phyloP scores from a whole-genome alignment of 30 jellyfish, hydroid and myxozoan genomes.

The Aurelia aurita complex sp. Pacific region DNA sequence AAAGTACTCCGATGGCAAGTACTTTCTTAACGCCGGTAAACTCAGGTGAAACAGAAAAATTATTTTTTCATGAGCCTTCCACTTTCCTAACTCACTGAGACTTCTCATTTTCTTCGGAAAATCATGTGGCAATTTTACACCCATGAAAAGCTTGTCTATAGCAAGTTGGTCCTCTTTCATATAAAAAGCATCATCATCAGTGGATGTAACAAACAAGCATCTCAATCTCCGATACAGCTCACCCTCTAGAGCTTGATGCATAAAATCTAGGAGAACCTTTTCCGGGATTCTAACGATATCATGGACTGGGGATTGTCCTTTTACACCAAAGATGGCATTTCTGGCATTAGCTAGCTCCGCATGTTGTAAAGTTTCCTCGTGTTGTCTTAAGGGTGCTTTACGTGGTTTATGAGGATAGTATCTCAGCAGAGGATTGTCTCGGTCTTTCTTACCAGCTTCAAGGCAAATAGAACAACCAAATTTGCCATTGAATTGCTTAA shows the following conservation, averaged over 20 bases:
- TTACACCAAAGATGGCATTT: constrained; percentile 4
- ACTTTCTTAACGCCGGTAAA: constrained; percentile 1
- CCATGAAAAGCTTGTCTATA: constrained; percentile 6
- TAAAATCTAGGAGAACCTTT: constrained; percentile 6
- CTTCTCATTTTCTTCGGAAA: not conserved
- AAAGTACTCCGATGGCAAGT: constrained; percentile 19
- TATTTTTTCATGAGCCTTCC: constrained; percentile 22
- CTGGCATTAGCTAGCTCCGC: not conserved
- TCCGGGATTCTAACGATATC: not conserved
- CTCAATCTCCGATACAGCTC: not conserved
- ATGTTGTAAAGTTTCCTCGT: constrained; percentile 17
- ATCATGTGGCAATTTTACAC: constrained; percentile 8
- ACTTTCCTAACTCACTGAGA: constrained; percentile 21
- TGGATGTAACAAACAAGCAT: not conserved
- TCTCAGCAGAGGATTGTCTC: constrained; percentile 14
- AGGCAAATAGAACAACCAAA: constrained; percentile 3
- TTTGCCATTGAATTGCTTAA: not conserved
- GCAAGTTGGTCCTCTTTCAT: not conserved
- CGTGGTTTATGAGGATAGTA: not conserved
- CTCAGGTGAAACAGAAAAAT: constrained; percentile 19
- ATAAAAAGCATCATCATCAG: constrained; percentile 1
- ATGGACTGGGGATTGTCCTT: not conserved
- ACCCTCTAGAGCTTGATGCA: constrained; percentile 12
- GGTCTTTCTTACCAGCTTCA: constrained; percentile 10
- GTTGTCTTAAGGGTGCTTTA: constrained; percentile 10